Base-by-base conservation (phyloP, 2,888 invertebrate species). In the Drosophila hamatofila region DNA sequence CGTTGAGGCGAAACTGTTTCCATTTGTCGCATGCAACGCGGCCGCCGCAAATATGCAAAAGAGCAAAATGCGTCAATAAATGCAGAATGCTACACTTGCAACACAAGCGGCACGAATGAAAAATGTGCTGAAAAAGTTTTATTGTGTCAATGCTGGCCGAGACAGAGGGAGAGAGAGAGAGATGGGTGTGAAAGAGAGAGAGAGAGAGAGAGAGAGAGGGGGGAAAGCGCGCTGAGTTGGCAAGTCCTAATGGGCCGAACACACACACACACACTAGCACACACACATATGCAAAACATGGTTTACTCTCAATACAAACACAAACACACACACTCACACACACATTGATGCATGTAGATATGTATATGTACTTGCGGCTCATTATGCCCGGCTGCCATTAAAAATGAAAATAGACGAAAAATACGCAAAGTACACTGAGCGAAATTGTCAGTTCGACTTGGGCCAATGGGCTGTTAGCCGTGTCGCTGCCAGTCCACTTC, bases 1-100 rank as follows among this genome's bases (percentile, higher is more conserved):
- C 16, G 35, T 55, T 70, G n/a, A 39, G 30, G 30, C 30, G 11
- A n/a, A n/a, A n/a, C n/a, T n/a, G 75, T 69, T 74, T 64, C 76
- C 76, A 79, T 77, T 77, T 79, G 80, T 75, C 71, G 77, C 77
- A 77, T 79, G 75, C 80, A 58, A 77, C 76, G 70, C 65, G 76
- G 79, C 71, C 63, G 64, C 69, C 71, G 64, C 69, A 78, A 82
- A 82, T 87, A 82, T 84, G 88, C 79, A 88, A 87, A 85, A 80
- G 77, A 85, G 80, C 75, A 66, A 83, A 83, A 83, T 83, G 88
- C 83, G 86, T 88, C 83, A 85, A 83, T 88, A 88, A 88, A 83
- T 83, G 88, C 80, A 71, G 71, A 79, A 76, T 79, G 79, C 75
- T 60, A 74, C 75, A 77, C 71, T 79, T 77, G 75, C 75, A 59